Base-by-base conservation (phyloP, 1,140 invertebrate species). In the Drosophila nebulosa region DNA sequence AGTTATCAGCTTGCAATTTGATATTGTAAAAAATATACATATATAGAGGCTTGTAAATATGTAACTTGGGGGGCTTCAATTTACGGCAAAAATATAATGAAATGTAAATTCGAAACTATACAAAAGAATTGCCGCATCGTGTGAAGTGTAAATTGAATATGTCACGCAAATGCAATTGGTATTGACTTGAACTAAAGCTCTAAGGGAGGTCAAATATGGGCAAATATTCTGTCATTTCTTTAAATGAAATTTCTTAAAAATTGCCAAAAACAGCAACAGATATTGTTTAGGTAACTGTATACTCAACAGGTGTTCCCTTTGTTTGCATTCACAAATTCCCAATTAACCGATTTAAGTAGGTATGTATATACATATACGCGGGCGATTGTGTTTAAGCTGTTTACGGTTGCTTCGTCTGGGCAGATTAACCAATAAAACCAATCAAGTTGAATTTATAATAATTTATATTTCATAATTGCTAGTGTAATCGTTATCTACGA, bases 371-470 rank as follows among this genome's bases (percentile, higher is more conserved):
- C 24, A 24, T 24, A 24, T 24, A 24, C 4, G 24, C 24, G 4
- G 24, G 3, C 14, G 6, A 46, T 21, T 46, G 39, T 46, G 4
- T 46, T 10, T 46, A 46, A n/a, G 52, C 16, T 55, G n/a, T 10
- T 55, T 55, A 55, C n/a, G 18, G 52, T 9, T 30, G 4, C 14
- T n/a, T n/a, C 26, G 52, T 46, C 52, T 30, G 9, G 24, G 5
- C 14, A 30, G 52, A 55, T 55, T 55, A 55, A 55, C 52, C 52
- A 26, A 55, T 46, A 55, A 55, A 55, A 30, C 52, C 52, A 55
- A 55, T 30, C 52, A 30, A 30, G 26, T 30, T 26, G 5, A 55
- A 16, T 55, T 55, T 14, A 55, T 55, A 55, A 30, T 55, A 30
- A 30, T 55, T 51, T 30, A 55, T 55, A 55, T 16, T 53, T 53